Evolutionary conservation across 2,888 invertebrate genomes (phyloP), one percentile per base, ranked within the genome.

Genomic region (Hymenopus coronatus): DNA sequence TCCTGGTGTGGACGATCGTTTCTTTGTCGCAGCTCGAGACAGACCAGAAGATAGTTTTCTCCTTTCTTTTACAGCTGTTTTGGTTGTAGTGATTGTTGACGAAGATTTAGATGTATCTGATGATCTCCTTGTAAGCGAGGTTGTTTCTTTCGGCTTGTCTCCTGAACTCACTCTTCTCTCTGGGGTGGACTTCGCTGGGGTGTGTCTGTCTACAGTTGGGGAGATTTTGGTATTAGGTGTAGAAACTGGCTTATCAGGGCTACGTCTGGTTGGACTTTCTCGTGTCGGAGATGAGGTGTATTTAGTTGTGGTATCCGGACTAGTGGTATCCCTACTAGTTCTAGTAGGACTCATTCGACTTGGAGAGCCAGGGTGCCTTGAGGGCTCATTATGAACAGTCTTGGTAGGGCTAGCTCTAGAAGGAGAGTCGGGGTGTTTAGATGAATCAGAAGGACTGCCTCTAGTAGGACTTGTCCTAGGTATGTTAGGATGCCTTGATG

Each of bases 1-100:
- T 14, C 94, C 91, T n/a, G 92, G 92, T 12, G 92, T 92, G n/a
- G 91, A 91, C 8, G 91, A 90, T 90, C 92, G 91, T 87, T 91
- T 91, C 91, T 92, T 91, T 8, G 91, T 91, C 28, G 91, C 87
- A 1, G 88, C 90, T 28, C 90, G 87, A 3, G 90, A 88, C n/a
- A 89, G 70, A 30, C 90, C 90, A 1, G 91, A 91, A 20, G 91
- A 91, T 1, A 91, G 88, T 33, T 90, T 90, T 25, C 91, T 83
- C 86, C 90, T 91, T 84, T 90, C 91, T 85, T 90, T 91, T 8
- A 87, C 89, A 9, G 89, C 82, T 25, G 89, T 84, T 85, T 86
- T 89, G 9, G 82, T 84, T 40, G 33, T 27, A 28, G 85, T 89
- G 82, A 88, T 86, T 28, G 86, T 88, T 54, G 28, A 40, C 27